These are phyloP conservation scores for Anarhynchus alexandrinus DNA, from an alignment of 2,113 vertebrate genomes.

Conservation along the genomic window DNA sequence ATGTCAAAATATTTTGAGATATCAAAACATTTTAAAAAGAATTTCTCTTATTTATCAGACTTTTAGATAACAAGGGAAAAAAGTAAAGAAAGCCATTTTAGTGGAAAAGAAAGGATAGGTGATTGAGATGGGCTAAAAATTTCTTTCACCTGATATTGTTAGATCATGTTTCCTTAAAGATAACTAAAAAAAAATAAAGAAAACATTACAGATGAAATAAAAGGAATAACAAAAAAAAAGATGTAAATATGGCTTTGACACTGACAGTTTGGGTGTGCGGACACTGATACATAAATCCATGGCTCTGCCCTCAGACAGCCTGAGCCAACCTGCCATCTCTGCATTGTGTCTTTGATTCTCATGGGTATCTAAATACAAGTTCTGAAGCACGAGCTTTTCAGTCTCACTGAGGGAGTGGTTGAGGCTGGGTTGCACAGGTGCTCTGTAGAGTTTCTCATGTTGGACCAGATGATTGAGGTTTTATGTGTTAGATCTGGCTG, in stretches of 20 bases:
- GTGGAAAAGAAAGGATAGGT: not conserved
- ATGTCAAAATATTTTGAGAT: not conserved
- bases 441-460: accelerated
- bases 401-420: accelerated
- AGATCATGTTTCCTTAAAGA: not conserved
- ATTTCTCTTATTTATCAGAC: not conserved
- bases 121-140: not conserved
- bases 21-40: not conserved
- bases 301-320: not conserved
- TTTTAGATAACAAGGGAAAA: not conserved
- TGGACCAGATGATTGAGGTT: too few relatives aligned
- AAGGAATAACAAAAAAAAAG: not conserved
- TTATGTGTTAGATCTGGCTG: not conserved
- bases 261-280: accelerated
- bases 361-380: not conserved
- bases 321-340: not conserved
- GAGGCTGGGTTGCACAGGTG: accelerated
- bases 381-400: not conserved
- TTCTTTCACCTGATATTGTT: not conserved
- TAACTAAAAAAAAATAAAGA: not conserved
- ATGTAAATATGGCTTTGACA: not conserved
- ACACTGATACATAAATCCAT: too few relatives aligned
- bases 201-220: not conserved
- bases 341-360: not conserved
- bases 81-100: not conserved